These are phyloP conservation scores for Lanius collurio DNA, from an alignment of 2,113 vertebrate genomes.

Conservation along the genomic window DNA sequence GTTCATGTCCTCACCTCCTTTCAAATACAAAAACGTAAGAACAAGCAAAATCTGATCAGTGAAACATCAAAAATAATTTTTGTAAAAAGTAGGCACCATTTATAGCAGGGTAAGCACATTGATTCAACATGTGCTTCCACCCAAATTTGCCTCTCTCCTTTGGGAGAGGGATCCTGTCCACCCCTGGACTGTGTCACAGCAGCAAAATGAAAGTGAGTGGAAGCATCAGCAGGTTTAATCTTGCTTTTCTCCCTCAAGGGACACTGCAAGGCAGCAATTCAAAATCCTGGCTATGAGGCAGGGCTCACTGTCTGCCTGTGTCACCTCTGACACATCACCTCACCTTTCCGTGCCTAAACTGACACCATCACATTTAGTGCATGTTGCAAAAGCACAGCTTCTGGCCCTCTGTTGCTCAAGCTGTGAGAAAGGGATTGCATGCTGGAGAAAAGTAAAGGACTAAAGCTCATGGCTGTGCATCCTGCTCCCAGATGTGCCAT, in stretches of 20 bases:
- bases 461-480: not conserved
- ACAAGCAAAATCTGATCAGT: not conserved
- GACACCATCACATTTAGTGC: not conserved
- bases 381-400: not conserved
- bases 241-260: not conserved
- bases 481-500: not conserved
- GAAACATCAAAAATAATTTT: not conserved
- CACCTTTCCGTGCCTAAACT: not conserved
- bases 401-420: not conserved
- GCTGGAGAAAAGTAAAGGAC: not conserved
- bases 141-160: not conserved
- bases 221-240: not conserved
- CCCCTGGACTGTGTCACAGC: not conserved
- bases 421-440: not conserved
- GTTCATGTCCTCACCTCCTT: not conserved
- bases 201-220: not conserved
- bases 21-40: not conserved
- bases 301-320: not conserved
- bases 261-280: not conserved
- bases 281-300: not conserved
- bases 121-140: not conserved
- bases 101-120: not conserved
- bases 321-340: not conserved
- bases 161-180: not conserved
- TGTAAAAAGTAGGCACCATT: not conserved